Percentiles rank a stretch among this genome's conserved stretches.
phyloP scores from a whole-genome alignment of 1,140 invertebrate genomes.

The Tetramorium parvispinum region DNA sequence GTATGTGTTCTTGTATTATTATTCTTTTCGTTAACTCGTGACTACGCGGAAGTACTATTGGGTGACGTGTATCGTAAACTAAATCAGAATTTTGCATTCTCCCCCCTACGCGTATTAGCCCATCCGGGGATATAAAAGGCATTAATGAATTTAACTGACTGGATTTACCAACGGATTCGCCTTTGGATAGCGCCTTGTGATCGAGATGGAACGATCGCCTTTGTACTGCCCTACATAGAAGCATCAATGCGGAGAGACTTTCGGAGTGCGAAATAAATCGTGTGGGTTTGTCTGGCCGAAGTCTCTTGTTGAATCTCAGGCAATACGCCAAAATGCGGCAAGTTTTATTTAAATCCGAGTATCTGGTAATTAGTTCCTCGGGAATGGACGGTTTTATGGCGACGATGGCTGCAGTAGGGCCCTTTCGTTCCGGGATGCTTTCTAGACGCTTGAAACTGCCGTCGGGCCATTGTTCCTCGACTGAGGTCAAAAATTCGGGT shows the following conservation, averaged over 20 bases:
- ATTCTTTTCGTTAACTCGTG: neutral
- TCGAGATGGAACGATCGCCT: too few relatives aligned
- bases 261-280: too few relatives aligned
- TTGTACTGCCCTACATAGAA: too few relatives aligned
- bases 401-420: rapidly evolving
- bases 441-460: neutral
- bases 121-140: neutral
- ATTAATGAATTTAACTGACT: too few relatives aligned
- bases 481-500: neutral
- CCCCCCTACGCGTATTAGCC: neutral
- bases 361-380: too few relatives aligned
- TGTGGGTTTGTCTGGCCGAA: too few relatives aligned
- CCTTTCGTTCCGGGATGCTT: neutral
- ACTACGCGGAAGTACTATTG: neutral
- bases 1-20: neutral
- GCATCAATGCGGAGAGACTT: too few relatives aligned
- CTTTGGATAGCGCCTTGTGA: rapidly evolving
- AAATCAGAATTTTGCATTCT: neutral
- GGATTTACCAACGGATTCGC: too few relatives aligned
- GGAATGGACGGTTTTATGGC: neutral
- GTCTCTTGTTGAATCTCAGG: too few relatives aligned
- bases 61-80: neutral
- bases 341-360: too few relatives aligned
- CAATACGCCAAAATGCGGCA: too few relatives aligned
- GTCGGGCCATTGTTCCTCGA: neutral